phyloP scores from a whole-genome alignment of 2,113 vertebrate genomes.

The Sinosuthora webbiana region DNA sequence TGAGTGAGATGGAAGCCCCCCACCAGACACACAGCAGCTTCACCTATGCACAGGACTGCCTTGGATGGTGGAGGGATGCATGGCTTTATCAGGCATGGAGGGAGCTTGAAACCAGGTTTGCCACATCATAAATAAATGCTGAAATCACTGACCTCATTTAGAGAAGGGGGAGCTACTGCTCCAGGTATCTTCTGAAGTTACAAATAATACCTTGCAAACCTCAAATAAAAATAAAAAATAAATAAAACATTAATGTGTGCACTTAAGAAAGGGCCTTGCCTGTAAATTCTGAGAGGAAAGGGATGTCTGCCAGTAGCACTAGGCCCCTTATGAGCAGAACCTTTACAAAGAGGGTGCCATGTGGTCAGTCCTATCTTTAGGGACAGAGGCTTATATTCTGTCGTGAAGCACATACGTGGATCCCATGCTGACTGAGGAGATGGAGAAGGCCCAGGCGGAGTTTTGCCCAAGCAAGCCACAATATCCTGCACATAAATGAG shows the following conservation, averaged over 20 bases:
- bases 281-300: background rate
- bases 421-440: rapidly evolving
- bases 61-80: background rate
- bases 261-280: background rate
- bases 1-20: background rate
- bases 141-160: background rate
- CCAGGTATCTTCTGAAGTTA: background rate
- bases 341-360: background rate
- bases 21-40: background rate
- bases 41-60: background rate
- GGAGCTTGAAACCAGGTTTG: background rate
- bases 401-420: rapidly evolving
- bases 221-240: background rate
- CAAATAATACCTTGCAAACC: background rate
- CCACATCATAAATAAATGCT: rapidly evolving
- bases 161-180: background rate
- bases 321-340: background rate
- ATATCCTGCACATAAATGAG: rapidly evolving
- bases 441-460: background rate
- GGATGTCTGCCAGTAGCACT: background rate
- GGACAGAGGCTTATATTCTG: background rate
- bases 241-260: background rate
- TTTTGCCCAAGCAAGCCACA: rapidly evolving
- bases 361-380: background rate
- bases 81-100: background rate